Base-by-base conservation (phyloP, 1,140 invertebrate genomes). In the Pteromalus puparum region DNA sequence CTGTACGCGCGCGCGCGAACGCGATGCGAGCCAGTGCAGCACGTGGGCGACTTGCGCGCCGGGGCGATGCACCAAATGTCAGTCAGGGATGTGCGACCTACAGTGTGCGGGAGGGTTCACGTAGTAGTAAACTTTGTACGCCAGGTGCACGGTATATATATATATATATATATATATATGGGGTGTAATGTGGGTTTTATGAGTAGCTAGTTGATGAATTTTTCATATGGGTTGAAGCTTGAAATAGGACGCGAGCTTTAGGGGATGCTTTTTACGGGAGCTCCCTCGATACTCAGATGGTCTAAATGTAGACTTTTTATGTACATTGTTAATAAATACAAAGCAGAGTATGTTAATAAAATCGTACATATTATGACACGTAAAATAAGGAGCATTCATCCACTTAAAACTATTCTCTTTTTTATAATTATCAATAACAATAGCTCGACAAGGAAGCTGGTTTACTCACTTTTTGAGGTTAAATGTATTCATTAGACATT, bases 41-140 rank as follows among this genome's bases (percentile, higher is more conserved):
- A 78, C 74, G 74, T 83, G 82, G 38, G 9, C 53, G 75, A 83
- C 82, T 78, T 83, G 82, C 82, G 82, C 82, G 65, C 72, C 61
- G 34, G 24, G 2, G 3, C 28, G 12, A 74, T 67, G 81, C 48
- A 74, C 42, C 73, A 76, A 65, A 48, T 78, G 53, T n/a, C 53
- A n/a, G 18, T 61, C 15, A 61, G 53, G 53, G 53, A 61, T 61
- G 53, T 61, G 53, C 6, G 18, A 61, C 1, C 53, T 61, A n/a
- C 7, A n/a, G 53, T 21, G 5, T 7, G n/a, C n/a, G 21, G 21
- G 53, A 61, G 3, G 21, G 18, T 61, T 18, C 21, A n/a, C 38
- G 7, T 61, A n/a, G 6, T 21, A 61, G 38, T 61, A 61, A 61
- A 61, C 18, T 61, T n/a, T 61, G 4, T 61, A 61, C 48, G 18